Evolutionary conservation across 1,140 invertebrate species (phyloP), one percentile per base, ranked within the genome.

Genomic region (Medauroidea extradentata): DNA sequence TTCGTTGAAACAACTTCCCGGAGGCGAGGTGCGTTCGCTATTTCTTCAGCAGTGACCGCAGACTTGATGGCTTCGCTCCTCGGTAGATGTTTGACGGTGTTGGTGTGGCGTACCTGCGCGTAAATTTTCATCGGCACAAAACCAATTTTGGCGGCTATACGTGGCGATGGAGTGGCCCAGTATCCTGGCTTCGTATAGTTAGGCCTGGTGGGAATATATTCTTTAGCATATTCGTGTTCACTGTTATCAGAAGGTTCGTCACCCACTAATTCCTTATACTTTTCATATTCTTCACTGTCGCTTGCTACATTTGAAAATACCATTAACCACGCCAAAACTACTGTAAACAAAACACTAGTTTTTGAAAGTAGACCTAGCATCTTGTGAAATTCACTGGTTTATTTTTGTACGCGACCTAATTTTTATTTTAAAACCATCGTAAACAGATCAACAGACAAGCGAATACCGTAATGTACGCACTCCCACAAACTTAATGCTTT

Each of bases 61-160:
- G 79, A 78, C 46, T 75, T 67, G 14, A 82, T 69, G 1, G 83
- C 82, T 18, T 79, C 60, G 72, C 72, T 64, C 71, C 74, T 48
- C 0, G 86, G 86, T 29, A 87, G 59, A 65, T 83, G 79, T 67
- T 82, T 80, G 21, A 79, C 75, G 0, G 79, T 79, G 66, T 87
- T 80, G 9, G 75, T 81, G 61, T 81, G 79, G 59, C 71, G 53
- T 5, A 61, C 59, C 54, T 61, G 54, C 34, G 84, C 80, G 60
- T 87, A 87, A 59, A 83, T 73, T 71, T 83, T 83, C 1, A 79
- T 75, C 0, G 86, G 87, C 8, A 87, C 78, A 67, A 88, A 89
- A 29, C 83, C 81, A 0, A 72, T 62, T 18, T 70, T 18, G 3
- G 74, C 75, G 34, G 74, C 71, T 60, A 66, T 73, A 0, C 69